phyloP scores from a whole-genome alignment of 2,888 invertebrate genomes.

The Idaea aversata region DNA sequence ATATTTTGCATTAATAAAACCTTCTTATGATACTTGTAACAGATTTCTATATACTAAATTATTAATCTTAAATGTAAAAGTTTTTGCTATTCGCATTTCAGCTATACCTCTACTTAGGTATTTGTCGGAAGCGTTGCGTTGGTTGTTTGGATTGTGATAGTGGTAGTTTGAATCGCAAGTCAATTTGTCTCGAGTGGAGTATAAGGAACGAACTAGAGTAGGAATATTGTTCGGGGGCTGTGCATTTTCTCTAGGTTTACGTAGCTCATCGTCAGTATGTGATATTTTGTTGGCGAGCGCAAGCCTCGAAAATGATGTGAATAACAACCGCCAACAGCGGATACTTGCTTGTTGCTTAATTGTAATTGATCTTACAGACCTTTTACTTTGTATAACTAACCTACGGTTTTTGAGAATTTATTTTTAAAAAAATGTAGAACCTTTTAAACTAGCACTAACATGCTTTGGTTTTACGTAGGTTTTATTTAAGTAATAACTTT shows the following conservation, averaged over 20 bases:
- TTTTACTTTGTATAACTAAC: not conserved
- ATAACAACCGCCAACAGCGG: not conserved
- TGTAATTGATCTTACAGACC: conserved; percentile 18
- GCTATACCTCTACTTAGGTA: conserved; percentile 39
- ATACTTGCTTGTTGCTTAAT: conserved; percentile 33
- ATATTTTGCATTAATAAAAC: conserved; percentile 53
- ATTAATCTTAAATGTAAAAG: conserved; percentile 32
- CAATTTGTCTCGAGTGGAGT: conserved; percentile 60
- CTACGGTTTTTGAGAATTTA: not conserved
- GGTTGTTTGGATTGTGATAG: conserved; percentile 27
- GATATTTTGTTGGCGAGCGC: conserved; percentile 22
- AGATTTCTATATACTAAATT: conserved; percentile 40
- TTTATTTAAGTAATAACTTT: too few species aligned
- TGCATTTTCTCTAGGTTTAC: conserved; percentile 68
- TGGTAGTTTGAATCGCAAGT: conserved; percentile 54
- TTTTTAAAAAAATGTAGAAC: too few species aligned
- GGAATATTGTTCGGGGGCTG: conserved; percentile 66
- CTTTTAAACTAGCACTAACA: too few species aligned
- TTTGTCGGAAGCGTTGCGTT: conserved; percentile 26
- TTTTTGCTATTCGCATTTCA: conserved; percentile 42
- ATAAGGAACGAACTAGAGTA: conserved; percentile 59
- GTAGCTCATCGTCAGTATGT: conserved; percentile 48
- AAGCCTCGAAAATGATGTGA: not conserved
- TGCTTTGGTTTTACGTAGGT: too few species aligned
- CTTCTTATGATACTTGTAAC: conserved; percentile 58